Evolutionary conservation across 2,797 vertebrate species (phyloP), one percentile per base, ranked within the genome.

Genomic region (Diplodus puntazzo): DNA sequence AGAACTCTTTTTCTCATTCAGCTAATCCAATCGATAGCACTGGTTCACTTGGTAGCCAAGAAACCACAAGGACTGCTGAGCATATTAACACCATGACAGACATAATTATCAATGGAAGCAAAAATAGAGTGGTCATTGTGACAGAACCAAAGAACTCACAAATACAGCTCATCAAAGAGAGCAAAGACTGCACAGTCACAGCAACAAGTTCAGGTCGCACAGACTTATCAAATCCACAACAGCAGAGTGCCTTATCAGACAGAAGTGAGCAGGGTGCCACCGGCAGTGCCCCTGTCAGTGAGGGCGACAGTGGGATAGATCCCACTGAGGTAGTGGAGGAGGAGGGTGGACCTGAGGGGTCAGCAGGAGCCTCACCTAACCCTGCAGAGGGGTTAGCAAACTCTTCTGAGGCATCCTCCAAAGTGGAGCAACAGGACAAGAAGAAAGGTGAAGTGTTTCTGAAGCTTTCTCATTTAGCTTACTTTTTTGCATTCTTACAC

Each of bases 371-470:
- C 55, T 59, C 79, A 5, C 60, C 30, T 39, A 72, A 68, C 34
- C 80, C 82, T 58, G 85, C 75, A 59, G 94, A 93, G 21, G 82
- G 75, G 34, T 72, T 14, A 12, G 20, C 49, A 1, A 74, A 73
- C 58, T 50, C 72, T 1, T 72, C 84, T 3, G 92, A 93, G 23
- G 52, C 77, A 0, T 73, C 82, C 2, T 69, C 79, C 46, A 94
- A 89, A 89, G 61, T 39, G 42, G 87, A 92, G 34, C 87, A 73
- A 67, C 88, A 89, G 61, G 92, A 90, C 59, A 94, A 91, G 82
- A 95, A 81, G 77, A 96, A 90, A 92, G 92, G 95, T 96, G 60
- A 73, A 48, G n/a, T 21, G 1, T 60, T 66, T 61, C 9, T 43
- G 16, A 17, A 53, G 5, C 39, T 30, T 18, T 50, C 5, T 49